Evolutionary conservation across 2,113 vertebrate genomes (phyloP), one percentile per base, ranked within the genome.

Genomic region (Zeus faber): DNA sequence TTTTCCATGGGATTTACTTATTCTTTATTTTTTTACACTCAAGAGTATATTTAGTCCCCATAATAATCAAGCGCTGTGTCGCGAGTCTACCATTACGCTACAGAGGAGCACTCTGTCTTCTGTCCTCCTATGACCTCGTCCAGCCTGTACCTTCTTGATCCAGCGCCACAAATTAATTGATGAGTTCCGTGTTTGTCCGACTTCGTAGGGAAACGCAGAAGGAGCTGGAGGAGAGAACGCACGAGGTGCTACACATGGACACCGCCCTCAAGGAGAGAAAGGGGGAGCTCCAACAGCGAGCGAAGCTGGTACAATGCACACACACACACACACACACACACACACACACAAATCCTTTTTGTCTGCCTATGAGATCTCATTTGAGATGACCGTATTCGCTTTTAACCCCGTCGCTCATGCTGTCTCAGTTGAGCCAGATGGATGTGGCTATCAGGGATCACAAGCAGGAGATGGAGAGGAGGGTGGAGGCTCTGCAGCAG

Each of bases 221-320:
- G 77, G 93, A 96, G 80, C 76, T 96, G 84, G 92, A 95, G 83
- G 91, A 95, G 25, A 93, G 91, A 80, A 96, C 84, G 14, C 89
- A 92, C 27, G 91, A 99, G 70, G 85, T 97, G 39, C 79, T 94
- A 73, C 91, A 93, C 72, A 85, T 96, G 93, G 91, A 97, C 72
- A 90, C 81, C 46, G 88, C 89, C 5, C 76, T 98, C 63, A 95
- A 94, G 76, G 94, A 97, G 64, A 91, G 94, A 76, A 95, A 95
- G 43, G 94, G 93, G 89, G 95, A 98, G 79, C 88, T 99, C 62
- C 95, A 95, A 59, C 92, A 96, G 79, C 92, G 95, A 87, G 93
- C 92, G 53, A 87, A 90, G 78, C 93, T 96, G 91, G 96, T 98
- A 80, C 64, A 77, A 16, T 14, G 49, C 52, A 50, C 17, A 44